These are phyloP conservation scores for Bombyx mandarina DNA, from an alignment of 1,140 invertebrate genomes.

Conservation along the genomic window DNA sequence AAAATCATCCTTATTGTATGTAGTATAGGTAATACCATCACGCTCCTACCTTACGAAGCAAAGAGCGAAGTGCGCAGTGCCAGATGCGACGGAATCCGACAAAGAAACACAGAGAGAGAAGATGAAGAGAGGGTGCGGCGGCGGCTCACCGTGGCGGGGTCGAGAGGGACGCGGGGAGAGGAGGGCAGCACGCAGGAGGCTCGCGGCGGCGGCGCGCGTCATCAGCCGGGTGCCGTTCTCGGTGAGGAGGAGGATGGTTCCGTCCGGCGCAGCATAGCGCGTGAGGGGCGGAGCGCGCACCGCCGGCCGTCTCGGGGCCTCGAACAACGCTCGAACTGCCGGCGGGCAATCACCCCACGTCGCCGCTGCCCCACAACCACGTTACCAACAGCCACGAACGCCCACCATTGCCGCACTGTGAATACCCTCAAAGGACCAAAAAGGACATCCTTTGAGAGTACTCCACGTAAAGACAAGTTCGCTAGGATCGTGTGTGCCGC, in stretches of 20 bases:
- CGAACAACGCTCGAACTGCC: conserved; percentile 55
- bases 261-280: conserved; percentile 63
- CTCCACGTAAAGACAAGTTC: conserved; percentile 41
- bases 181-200: conserved; percentile 65
- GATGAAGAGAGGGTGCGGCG: conserved; percentile 46
- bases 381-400: conserved; percentile 54
- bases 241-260: conserved; percentile 67
- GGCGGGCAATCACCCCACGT: conserved; percentile 55
- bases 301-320: conserved; percentile 34
- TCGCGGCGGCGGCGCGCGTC: conserved; percentile 63
- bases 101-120: conserved; percentile 54
- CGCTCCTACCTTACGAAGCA: conserved; percentile 66
- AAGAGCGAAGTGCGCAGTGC: conserved; percentile 64
- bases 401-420: conserved; percentile 43
- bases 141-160: conserved; percentile 67
- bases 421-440: conserved; percentile 49
- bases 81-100: conserved; percentile 59
- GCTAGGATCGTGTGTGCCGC: conserved; percentile 51
- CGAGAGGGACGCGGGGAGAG: conserved; percentile 63
- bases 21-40: not conserved
- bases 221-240: conserved; percentile 69
- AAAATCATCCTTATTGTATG: no score
- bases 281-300: conserved; percentile 50
- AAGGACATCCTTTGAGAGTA: conserved; percentile 46
- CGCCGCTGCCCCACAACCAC: conserved; percentile 61